These are phyloP conservation scores for Nasonia longicornis DNA, from an alignment of 1,140 invertebrate species.

Conservation along the genomic window DNA sequence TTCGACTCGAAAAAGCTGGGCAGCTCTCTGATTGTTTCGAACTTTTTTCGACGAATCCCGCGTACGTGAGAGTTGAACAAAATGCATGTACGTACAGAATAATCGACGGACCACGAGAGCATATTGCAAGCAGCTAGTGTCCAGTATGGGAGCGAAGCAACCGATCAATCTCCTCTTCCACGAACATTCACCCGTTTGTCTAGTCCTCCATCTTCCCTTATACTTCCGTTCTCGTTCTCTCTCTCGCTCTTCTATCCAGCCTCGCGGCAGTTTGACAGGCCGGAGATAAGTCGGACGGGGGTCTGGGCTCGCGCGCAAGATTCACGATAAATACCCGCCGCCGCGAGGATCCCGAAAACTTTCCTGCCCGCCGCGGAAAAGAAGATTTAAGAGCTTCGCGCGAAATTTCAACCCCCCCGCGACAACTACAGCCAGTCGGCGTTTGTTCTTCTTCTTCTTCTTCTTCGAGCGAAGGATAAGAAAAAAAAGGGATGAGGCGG, in stretches of 20 bases:
- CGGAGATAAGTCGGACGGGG: conserved; percentile 28
- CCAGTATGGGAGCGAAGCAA: background rate
- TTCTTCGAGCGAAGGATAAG: conserved; percentile 11
- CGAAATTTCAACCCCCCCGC: conserved; percentile 20
- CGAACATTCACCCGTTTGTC: conserved; percentile 6
- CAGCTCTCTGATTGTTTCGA: background rate
- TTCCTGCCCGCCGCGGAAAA: conserved; percentile 35
- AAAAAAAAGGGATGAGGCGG: conserved; percentile 5
- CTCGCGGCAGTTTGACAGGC: conserved; percentile 28
- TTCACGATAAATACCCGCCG: conserved; percentile 42
- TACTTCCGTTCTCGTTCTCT: background rate
- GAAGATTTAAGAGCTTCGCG: conserved; percentile 41
- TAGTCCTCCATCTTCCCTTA: background rate
- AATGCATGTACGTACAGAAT: background rate
- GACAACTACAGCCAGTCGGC: conserved; percentile 13
- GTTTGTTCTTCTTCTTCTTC: conserved; percentile 33
- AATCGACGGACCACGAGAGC: background rate
- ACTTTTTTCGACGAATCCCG: too few species aligned
- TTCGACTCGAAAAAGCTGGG: background rate
- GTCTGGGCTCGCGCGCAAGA: conserved; percentile 4
- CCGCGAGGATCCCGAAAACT: conserved; percentile 34
- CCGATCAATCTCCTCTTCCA: background rate
- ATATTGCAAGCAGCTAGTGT: background rate
- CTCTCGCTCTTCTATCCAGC: background rate
- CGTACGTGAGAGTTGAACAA: background rate